These are phyloP conservation scores for Xiphorhynchus erythropygius DNA, from an alignment of 2,797 vertebrate species.

Conservation along the genomic window DNA sequence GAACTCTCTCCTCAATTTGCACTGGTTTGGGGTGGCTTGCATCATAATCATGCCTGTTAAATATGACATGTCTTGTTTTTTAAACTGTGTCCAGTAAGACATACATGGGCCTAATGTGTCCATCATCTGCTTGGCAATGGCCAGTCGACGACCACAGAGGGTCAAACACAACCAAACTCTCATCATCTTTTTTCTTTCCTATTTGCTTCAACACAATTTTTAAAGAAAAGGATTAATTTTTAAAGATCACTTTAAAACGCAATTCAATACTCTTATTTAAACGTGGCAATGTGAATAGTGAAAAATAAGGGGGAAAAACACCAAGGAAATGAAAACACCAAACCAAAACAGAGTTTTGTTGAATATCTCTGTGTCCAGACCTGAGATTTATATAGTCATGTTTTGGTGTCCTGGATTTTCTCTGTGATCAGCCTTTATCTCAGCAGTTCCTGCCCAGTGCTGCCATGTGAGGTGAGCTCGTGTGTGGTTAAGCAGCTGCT, in stretches of 20 bases:
- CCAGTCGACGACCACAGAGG: too few relatives aligned
- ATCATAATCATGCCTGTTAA: neutral
- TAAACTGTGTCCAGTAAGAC: neutral
- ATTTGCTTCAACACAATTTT: neutral
- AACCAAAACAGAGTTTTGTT: neutral
- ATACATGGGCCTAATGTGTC: neutral
- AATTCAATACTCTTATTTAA: neutral
- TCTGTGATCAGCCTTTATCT: neutral
- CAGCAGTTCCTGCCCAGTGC: neutral
- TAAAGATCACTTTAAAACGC: neutral
- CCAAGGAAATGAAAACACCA: neutral
- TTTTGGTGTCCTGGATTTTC: neutral
- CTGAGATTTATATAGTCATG: neutral
- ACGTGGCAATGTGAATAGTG: neutral
- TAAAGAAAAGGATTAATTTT: neutral
- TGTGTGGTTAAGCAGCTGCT: conserved; percentile 31
- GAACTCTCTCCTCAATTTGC: neutral
- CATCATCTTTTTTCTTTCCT: neutral
- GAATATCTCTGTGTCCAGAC: neutral
- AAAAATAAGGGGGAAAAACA: neutral
- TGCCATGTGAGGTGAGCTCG: conserved; percentile 11
- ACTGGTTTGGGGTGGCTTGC: neutral
- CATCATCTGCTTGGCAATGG: neutral
- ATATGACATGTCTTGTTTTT: neutral
- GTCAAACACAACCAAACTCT: neutral